phyloP scores from a whole-genome alignment of 2,797 vertebrate species.

The Heliangelus exortis region DNA sequence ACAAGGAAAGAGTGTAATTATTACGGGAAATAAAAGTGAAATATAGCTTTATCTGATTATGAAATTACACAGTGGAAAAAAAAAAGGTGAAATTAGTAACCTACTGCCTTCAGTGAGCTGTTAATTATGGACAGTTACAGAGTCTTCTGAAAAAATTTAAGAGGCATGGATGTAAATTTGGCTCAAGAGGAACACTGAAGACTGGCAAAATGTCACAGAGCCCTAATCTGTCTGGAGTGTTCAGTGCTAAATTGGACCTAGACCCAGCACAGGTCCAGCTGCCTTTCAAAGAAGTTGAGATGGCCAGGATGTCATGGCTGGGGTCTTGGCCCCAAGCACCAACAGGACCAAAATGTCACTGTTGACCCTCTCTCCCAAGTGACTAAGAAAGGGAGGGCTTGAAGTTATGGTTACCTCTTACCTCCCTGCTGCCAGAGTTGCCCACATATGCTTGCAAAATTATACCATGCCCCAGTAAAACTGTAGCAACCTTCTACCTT shows the following conservation, averaged over 20 bases:
- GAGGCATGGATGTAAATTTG: not conserved
- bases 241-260: not conserved
- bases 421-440: not conserved
- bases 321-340: not conserved
- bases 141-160: not conserved
- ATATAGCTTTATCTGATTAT: not conserved
- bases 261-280: not conserved
- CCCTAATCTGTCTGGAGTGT: not conserved
- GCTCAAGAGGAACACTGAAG: not conserved
- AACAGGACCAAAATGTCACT: not conserved
- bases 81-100: not conserved
- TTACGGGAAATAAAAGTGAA: not conserved
- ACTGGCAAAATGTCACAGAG: not conserved
- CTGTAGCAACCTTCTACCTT: not conserved
- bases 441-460: not conserved
- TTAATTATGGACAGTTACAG: not conserved
- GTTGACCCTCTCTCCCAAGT: not conserved
- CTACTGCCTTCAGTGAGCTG: not conserved
- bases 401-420: not conserved
- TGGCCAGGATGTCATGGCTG: not conserved
- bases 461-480: not conserved
- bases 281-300: not conserved
- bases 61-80: not conserved
- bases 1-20: not conserved
- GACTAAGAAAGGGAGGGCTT: not conserved